Base-by-base conservation (phyloP, 2,888 invertebrate genomes). In the Hypselothyrea guttata region DNA sequence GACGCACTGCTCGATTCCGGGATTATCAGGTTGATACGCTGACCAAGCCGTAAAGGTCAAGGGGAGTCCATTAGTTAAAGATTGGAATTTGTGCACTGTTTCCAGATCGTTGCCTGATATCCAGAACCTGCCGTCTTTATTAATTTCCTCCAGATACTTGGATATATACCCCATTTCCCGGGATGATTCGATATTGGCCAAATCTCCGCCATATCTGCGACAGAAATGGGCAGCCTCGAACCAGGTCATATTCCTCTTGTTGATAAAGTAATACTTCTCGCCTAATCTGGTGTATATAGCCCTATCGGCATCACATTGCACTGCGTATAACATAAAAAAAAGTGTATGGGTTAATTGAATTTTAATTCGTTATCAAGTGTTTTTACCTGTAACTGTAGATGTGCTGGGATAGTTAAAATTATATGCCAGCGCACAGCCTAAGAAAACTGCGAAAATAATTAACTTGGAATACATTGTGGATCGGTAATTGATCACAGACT, bases 91-190 rank as follows among this genome's bases (percentile, higher is more conserved):
- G 22, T 28, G 12, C 7, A 33, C 27, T 0, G 0, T 0, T 0
- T 7, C 31, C 7, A 49, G 31, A 57, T 57, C 42, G 13, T 63
- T 68, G 11, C 67, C 63, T 0, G 58, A 57, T 31, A 34, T 67
- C 63, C 69, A 67, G 13, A 57, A 8, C 48, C 27, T 15, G 1
- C 4, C 4, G 1, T 11, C 41, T 28, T 28, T 45, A 0, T 40
- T 45, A 0, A 28, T 5, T 3, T 0, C 4, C 1, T 44, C 3
- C 1, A 67, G 46, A 42, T 51, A 51, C 1, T 9, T 1, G 2
- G 52, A 49, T 8, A 68, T 4, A 0, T 0, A 1, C 0, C 5
- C 4, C 41, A 53, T 4, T n/a, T 67, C 57, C 2, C 11, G 13
- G 0, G 9, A n/a, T 0, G 68, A 53, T 13, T 67, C 63, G 4